Percentiles rank a stretch among this genome's conserved stretches.
Evolutionary conservation across 2,113 vertebrate species (phyloP).

Genomic region (Toxotes chatareus): DNA sequence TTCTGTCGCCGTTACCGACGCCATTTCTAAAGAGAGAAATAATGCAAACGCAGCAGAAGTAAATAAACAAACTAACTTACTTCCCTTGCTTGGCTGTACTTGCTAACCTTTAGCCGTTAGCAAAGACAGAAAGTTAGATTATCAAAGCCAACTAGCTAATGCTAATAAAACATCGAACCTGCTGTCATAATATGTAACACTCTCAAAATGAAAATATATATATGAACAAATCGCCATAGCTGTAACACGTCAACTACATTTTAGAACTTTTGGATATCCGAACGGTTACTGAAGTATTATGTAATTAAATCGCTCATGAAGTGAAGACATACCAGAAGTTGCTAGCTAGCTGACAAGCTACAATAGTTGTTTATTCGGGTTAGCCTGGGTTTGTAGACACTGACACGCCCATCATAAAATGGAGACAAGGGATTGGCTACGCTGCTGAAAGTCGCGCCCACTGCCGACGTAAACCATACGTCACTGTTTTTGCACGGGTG

Average conservation of each 20-base stretch:
- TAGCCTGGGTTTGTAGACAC: conserved; percentile 24
- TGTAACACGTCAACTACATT: background rate
- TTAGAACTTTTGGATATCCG: background rate
- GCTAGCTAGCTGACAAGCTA: conserved; percentile 56
- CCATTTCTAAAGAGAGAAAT: conserved; percentile 70
- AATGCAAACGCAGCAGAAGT: background rate
- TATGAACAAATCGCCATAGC: background rate
- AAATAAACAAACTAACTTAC: background rate
- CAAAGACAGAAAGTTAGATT: conserved; percentile 26
- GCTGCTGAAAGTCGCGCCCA: background rate
- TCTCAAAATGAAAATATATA: background rate
- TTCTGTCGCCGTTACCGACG: conserved; percentile 75
- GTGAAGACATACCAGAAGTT: conserved; percentile 49
- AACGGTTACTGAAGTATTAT: background rate
- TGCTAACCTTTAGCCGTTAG: conserved; percentile 27
- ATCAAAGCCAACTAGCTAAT: conserved; percentile 25
- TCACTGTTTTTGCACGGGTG: background rate
- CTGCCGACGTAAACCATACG: fast-evolving
- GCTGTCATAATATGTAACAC: background rate
- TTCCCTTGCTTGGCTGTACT: background rate
- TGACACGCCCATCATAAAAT: conserved; percentile 51
- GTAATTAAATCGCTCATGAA: background rate
- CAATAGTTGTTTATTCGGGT: conserved; percentile 47
- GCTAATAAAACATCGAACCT: conserved; percentile 52
- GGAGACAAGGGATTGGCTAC: conserved; percentile 49